Conservation (phyloP, 2,888 invertebrate genomes). For the Bellardia pandia region DNA sequence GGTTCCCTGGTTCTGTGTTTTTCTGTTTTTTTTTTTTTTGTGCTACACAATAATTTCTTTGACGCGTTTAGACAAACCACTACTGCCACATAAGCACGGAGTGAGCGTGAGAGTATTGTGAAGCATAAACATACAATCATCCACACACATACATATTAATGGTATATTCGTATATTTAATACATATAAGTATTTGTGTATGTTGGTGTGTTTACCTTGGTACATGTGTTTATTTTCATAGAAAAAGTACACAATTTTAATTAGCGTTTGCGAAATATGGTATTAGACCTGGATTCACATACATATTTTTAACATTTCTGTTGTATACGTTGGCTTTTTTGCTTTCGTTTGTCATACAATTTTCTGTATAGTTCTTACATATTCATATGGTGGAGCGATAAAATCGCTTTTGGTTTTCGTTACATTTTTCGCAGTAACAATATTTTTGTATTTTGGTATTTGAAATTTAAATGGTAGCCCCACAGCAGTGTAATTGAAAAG, state of each 20-base stretch:
- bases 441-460: too few species aligned
- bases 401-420: not conserved
- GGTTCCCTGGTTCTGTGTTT: not conserved
- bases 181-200: not conserved
- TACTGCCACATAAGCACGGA: not conserved
- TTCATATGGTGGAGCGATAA: not conserved
- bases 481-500: too few species aligned
- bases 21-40: not conserved
- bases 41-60: slow-evolving; percentile 32
- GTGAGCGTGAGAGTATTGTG: too few species aligned
- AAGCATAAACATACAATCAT: not conserved
- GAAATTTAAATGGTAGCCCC: too few species aligned
- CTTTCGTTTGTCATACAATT: not conserved
- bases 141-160: not conserved
- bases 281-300: slow-evolving; percentile 7
- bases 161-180: not conserved
- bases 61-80: slow-evolving; percentile 32
- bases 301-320: not conserved
- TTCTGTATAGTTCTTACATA: not conserved
- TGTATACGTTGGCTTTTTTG: not conserved
- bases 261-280: slow-evolving; percentile 33
- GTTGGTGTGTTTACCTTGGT: not conserved
- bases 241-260: slow-evolving; percentile 51
- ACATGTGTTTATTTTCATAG: slow-evolving; percentile 20
- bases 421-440: not conserved